Base-by-base conservation (phyloP, 2,888 invertebrate species). In the Folsomia candida region DNA sequence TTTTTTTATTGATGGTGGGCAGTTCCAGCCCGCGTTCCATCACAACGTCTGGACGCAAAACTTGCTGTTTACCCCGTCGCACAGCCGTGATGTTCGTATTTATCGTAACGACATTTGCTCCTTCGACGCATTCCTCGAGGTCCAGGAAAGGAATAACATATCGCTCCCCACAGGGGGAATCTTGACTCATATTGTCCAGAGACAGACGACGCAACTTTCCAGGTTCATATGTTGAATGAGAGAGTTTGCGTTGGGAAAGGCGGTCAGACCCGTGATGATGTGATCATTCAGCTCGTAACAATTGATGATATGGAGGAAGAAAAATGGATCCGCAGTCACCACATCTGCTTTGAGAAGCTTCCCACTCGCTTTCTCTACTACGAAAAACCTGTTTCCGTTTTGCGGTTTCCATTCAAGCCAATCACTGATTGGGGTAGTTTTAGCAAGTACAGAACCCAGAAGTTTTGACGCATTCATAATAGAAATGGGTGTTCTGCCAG, bases 251-350 rank as follows among this genome's bases (percentile, higher is more conserved):
- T 81, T 81, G n/a, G 83, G 81, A 71, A 82, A 82, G 1, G 81
- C 81, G 24, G 83, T 76, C 28, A 84, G 65, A 76, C 83, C 83
- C 22, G 83, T 80, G 2, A 83, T 78, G 26, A 82, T 59, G 75
- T 82, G 78, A 29, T 78, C 78, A 59, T 78, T 78, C 64, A 81
- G 78, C 60, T 83, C 83, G 80, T 86, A 86, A 79, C 84, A 86
- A 24, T 85, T 82, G 78, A 87, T 87, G 68, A 85, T 83, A 77
- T 85, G 84, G 75, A 87, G 85, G 81, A 86, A 85, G 80, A 86
- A 86, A 78, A 86, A 84, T 1, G 84, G 81, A 22, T 82, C 81
- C 9, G 82, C 81, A 0, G 84, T 80, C 57, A 81, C 79, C 75
- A 83, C 85, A 29, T 81, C 81, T 2, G 80, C 77, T 14, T 81